Conservation (phyloP, 2,113 vertebrate genomes). For the Ploceus nigricollis region DNA sequence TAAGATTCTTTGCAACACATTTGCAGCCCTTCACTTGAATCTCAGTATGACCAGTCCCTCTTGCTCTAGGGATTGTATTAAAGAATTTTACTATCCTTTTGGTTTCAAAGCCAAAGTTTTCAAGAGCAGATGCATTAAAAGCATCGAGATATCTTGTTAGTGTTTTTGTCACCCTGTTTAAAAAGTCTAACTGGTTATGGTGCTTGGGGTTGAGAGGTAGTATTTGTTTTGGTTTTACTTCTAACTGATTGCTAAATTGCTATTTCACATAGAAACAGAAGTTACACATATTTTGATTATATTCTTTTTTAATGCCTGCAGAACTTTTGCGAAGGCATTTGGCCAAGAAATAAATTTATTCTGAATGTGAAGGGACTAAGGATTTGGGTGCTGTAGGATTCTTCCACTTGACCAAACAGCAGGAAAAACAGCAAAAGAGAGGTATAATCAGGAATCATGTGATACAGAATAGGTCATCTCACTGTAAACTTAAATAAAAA, state of each 20-base stretch:
- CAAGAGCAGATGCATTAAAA: not conserved
- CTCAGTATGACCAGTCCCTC: fast-evolving
- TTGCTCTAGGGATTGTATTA: fast-evolving
- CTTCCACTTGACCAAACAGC: not conserved
- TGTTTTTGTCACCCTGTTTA: not conserved
- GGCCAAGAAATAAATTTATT: not conserved
- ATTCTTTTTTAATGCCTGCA: not conserved
- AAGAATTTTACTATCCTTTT: not conserved
- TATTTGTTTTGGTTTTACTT: not conserved
- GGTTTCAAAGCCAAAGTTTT: not conserved
- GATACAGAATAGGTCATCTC: not conserved
- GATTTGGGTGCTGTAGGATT: not conserved
- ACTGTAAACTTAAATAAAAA: not conserved
- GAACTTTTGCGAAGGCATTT: not conserved
- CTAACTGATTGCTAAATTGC: not conserved
- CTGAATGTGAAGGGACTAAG: not conserved
- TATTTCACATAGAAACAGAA: not conserved
- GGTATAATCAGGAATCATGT: not conserved
- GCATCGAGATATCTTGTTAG: not conserved
- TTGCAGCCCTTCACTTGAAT: not conserved
- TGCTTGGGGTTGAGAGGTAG: not conserved
- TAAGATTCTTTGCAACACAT: not conserved
- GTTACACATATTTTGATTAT: not conserved
- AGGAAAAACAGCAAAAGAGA: not conserved
- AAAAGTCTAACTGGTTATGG: not conserved